Base-by-base conservation (phyloP, 2,797 vertebrate species). In the Rhyacichthys aspro region DNA sequence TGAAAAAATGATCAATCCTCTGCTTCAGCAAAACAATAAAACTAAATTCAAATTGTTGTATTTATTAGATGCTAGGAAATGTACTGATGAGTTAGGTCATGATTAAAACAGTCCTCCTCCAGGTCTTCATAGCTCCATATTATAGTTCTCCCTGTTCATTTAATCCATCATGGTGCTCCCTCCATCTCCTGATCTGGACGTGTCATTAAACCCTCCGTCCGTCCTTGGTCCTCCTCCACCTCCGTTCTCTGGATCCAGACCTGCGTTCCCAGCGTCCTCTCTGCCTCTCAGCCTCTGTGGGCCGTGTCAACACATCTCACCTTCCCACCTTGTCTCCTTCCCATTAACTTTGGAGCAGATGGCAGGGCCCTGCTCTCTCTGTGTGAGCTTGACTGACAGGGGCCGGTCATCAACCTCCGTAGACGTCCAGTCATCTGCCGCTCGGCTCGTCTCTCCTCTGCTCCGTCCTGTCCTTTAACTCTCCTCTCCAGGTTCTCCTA, bases 381-480 rank as follows among this genome's bases (percentile, higher is more conserved):
- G 94, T 95, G 90, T 94, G 95, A 91, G 89, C 90, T 93, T 96
- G 96, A 96, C 93, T 96, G 95, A 96, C 95, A 95, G 94, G 88
- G 93, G 91, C 89, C 86, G 93, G 92, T 92, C 93, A 94, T 94
- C 94, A 94, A 92, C 94, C 94, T 94, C 90, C 45, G 83, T 92
- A 93, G 93, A 94, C 91, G 86, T 75, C 89, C 93, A 94, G 93
- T 94, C 94, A 93, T 90, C 88, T 91, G 90, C 83, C 85, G 84
- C 87, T 86, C 76, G 63, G 67, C 83, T 88, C 82, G 88, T 89
- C 90, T 89, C 89, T 87, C 89, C 80, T 89, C 83, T 89, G 77
- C 79, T 63, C 73, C 79, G 66, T 83, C 90, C 88, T 91, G 72
- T 93, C 92, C 92, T 90, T 91, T 90, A 88, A 82, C 86, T 85